Evolutionary conservation across 2,797 vertebrate species (phyloP).

Genomic region (Pangasius larnaudii): DNA sequence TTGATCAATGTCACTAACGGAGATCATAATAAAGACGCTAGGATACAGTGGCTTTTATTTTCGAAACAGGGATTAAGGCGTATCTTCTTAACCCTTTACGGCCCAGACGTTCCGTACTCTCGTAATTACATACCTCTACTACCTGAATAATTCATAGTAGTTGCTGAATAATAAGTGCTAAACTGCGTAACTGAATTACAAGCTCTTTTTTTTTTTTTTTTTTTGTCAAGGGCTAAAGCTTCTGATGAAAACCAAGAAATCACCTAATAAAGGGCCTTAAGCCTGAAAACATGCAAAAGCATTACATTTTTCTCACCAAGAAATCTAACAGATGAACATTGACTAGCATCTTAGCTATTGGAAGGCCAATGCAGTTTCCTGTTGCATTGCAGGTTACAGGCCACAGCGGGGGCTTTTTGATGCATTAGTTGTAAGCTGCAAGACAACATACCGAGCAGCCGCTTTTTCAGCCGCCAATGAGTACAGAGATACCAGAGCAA

Average conservation of each 20-base stretch:
- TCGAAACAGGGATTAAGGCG: constrained; percentile 17
- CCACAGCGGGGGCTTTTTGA: constrained; percentile 58
- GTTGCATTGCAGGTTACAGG: constrained; percentile 32
- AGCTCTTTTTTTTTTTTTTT: no score
- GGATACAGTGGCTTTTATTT: constrained; percentile 41
- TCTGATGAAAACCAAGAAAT: constrained; percentile 33
- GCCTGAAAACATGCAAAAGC: background rate
- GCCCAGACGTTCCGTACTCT: background rate
- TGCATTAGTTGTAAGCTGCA: constrained; percentile 61
- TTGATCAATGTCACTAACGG: constrained; percentile 28
- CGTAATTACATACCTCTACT: background rate
- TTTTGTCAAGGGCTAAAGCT: background rate
- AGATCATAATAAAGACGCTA: constrained; percentile 34
- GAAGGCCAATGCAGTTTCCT: background rate
- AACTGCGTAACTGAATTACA: background rate
- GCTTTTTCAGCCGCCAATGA: constrained; percentile 51
- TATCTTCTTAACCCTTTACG: constrained; percentile 14
- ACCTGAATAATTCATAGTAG: constrained; percentile 4
- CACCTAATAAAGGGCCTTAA: background rate
- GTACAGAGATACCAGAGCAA: constrained; percentile 63
- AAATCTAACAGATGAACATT: background rate
- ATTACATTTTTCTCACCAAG: background rate
- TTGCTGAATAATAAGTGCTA: constrained; percentile 2
- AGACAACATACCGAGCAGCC: constrained; percentile 54
- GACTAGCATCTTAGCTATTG: background rate